These are phyloP conservation scores for Harmothoe impar DNA, from an alignment of 2,888 invertebrate genomes.

Conservation along the genomic window DNA sequence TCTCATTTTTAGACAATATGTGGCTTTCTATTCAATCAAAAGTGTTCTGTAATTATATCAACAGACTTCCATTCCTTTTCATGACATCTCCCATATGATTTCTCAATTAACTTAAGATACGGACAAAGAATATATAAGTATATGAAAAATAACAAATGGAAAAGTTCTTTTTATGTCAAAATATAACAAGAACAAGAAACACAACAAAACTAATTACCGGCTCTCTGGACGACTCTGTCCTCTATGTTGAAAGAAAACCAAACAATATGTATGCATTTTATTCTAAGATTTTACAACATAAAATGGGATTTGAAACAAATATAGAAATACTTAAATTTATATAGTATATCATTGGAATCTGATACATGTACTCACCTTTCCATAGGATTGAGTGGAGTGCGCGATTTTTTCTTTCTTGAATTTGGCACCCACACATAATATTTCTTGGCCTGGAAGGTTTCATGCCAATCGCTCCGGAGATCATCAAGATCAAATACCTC, in stretches of 20 bases:
- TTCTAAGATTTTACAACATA: no score
- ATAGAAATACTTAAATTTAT: no score
- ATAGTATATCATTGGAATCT: background rate
- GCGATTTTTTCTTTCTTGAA: conserved; percentile 56
- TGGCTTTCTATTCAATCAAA: no score
- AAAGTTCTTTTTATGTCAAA: background rate
- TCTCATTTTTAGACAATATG: no score
- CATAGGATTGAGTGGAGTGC: conserved; percentile 1
- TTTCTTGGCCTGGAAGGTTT: conserved; percentile 77
- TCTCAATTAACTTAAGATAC: no score
- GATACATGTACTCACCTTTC: background rate
- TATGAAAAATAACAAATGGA: no score
- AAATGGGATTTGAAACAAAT: no score
- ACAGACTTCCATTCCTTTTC: no score
- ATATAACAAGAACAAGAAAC: background rate
- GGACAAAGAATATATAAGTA: no score
- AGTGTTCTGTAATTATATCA: no score
- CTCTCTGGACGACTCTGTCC: background rate
- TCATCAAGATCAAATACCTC: conserved; percentile 80
- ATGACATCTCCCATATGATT: no score
- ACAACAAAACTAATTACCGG: background rate
- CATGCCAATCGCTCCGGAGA: conserved; percentile 77
- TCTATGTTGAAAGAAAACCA: background rate
- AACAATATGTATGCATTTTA: background rate
- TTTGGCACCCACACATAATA: conserved; percentile 81